phyloP scores from a whole-genome alignment of 2,113 vertebrate species.

The Acrocephalus kingi region DNA sequence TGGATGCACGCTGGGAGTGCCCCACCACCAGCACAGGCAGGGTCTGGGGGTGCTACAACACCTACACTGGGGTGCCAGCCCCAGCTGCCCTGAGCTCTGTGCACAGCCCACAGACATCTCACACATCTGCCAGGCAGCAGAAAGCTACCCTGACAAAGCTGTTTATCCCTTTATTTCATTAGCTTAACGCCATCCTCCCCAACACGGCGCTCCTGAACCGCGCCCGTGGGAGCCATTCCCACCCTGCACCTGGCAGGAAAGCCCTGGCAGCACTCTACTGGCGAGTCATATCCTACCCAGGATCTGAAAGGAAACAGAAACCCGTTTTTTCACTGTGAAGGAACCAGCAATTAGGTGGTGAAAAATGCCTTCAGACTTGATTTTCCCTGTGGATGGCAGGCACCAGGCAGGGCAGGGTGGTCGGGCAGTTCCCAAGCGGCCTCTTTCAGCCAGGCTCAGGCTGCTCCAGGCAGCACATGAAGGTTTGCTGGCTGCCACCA shows the following conservation, averaged over 20 bases:
- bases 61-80: neutral
- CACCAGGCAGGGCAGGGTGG: neutral
- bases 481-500: neutral
- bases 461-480: rapidly evolving
- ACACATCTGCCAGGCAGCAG: neutral
- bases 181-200: neutral
- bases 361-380: neutral
- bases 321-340: neutral
- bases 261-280: neutral
- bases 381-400: rapidly evolving
- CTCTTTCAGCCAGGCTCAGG: neutral
- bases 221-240: neutral
- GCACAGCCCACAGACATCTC: neutral
- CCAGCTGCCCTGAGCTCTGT: neutral
- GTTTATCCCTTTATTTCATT: neutral
- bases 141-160: neutral
- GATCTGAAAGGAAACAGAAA: neutral
- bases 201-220: neutral
- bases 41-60: neutral
- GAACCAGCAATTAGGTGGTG: neutral
- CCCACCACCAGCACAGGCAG: neutral
- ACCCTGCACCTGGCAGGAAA: neutral
- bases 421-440: rapidly evolving
- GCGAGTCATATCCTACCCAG: neutral
- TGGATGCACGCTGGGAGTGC: neutral